Evolutionary conservation across 1,140 invertebrate species (phyloP), one percentile per base, ranked within the genome.

Genomic region (Cephus cinctus): DNA sequence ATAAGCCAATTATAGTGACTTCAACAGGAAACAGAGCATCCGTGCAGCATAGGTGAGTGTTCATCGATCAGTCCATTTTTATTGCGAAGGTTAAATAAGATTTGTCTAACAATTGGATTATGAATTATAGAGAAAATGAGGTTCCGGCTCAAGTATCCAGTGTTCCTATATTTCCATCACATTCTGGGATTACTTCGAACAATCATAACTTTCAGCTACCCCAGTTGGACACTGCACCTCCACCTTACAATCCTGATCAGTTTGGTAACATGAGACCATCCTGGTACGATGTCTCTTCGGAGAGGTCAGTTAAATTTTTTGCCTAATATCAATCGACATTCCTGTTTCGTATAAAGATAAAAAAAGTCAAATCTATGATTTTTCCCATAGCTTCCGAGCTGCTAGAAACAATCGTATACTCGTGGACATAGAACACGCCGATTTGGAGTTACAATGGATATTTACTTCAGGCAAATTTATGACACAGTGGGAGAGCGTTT

Each of bases 1-100:
- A 78, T 52, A 86, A 83, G 69, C 85, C 85, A 12, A 86, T 87
- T 47, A 75, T 86, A 53, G 78, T 86, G 12, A 79, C 73, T 48
- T 73, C 79, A 20, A 54, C 77, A 20, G 76, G 70, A 43, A 72
- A 54, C 43, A 67, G 80, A 67, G 56, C 57, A 9, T 21, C 47
- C 27, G 16, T 57, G 19, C 65, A 67, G 43, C 45, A 54, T 23
- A 73, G 67, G 71, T 71, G 52, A 50, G 11, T 46, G 40, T 11
- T 50, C 2, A 34, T 27, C 12, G 2, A 31, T 8, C 16, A 20
- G 15, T 22, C n/a, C 14, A 3, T 47, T 42, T 31, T 19, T 35
- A 1, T 50, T 40, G 12, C n/a, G 4, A 49, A 36, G 4, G 5
- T 19, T 25, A 2, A 38, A 20, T 34, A 19, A 52, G 19, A 27